phyloP scores from a whole-genome alignment of 2,888 invertebrate genomes.

The Heliconius hortense region DNA sequence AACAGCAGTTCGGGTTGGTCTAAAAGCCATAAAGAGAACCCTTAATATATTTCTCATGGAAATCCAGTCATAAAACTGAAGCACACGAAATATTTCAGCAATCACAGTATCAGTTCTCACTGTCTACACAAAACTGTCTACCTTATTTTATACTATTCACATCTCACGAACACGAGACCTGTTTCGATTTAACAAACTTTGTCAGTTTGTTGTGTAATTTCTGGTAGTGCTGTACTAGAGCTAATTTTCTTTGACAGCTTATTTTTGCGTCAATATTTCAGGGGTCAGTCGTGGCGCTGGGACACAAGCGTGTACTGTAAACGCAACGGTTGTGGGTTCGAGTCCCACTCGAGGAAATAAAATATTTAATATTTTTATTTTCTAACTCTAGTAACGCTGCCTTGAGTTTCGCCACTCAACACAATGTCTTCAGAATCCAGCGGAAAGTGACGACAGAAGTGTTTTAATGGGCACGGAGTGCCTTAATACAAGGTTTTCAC shows the following conservation, averaged over 20 bases:
- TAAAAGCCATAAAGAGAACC: conserved; percentile 25
- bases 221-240: neutral
- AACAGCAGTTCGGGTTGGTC: neutral
- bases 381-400: no score
- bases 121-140: conserved; percentile 31
- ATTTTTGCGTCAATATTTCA: neutral
- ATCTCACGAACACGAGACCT: conserved; percentile 19
- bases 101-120: conserved; percentile 26
- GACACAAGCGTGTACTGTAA: no score
- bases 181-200: conserved; percentile 28
- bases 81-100: conserved; percentile 34
- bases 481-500: no score
- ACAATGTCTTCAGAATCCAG: no score
- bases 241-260: conserved; percentile 2
- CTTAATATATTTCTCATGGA: conserved; percentile 34
- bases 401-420: no score
- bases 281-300: no score
- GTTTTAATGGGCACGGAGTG: no score
- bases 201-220: conserved; percentile 11
- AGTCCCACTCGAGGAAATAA: no score
- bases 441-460: no score
- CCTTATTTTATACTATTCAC: conserved; percentile 33
- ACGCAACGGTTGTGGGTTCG: no score
- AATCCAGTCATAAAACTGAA: conserved; percentile 35
- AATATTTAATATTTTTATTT: no score